Percentiles rank a stretch among this genome's conserved stretches.
These are phyloP conservation scores for Taenaris catops DNA, from an alignment of 2,888 invertebrate species.

Conservation along the genomic window DNA sequence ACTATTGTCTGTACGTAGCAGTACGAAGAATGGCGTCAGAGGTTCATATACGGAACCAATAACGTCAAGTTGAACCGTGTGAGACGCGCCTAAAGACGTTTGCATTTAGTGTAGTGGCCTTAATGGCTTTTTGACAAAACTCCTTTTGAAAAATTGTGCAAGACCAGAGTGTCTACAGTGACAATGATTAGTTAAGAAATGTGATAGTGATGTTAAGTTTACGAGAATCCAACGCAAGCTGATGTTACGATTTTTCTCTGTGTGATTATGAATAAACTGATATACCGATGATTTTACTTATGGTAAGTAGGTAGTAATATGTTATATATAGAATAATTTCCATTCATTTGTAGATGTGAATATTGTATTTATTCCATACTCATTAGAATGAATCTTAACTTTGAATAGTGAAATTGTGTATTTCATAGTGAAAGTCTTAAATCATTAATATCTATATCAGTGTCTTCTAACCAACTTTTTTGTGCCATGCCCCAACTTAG, in stretches of 20 bases:
- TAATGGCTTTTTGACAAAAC: constrained; percentile 3
- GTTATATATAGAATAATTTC: not conserved
- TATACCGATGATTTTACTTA: constrained; percentile 5
- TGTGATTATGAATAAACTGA: constrained; percentile 1
- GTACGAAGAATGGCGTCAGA: constrained; percentile 60
- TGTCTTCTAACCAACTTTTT: too few species aligned
- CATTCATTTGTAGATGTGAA: too few species aligned
- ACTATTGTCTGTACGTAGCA: constrained; percentile 69
- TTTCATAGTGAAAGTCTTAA: too few species aligned
- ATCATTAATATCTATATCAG: too few species aligned
- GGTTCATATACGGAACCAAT: constrained; percentile 60
- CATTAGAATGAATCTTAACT: too few species aligned
- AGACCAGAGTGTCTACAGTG: constrained; percentile 6
- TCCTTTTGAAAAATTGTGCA: constrained; percentile 1
- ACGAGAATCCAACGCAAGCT: not conserved
- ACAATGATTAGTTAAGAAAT: constrained; percentile 14
- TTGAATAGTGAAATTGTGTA: too few species aligned
- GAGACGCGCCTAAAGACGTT: constrained; percentile 35
- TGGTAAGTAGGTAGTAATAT: constrained; percentile 4
- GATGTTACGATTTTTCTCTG: constrained; percentile 1
- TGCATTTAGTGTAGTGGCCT: constrained; percentile 18
- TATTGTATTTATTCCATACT: too few species aligned
- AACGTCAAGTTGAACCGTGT: constrained; percentile 36
- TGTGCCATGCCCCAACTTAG: too few species aligned
- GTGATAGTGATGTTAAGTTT: constrained; percentile 11